Evolutionary conservation across 2,888 invertebrate genomes (phyloP).

Genomic region (Merodon equestris): DNA sequence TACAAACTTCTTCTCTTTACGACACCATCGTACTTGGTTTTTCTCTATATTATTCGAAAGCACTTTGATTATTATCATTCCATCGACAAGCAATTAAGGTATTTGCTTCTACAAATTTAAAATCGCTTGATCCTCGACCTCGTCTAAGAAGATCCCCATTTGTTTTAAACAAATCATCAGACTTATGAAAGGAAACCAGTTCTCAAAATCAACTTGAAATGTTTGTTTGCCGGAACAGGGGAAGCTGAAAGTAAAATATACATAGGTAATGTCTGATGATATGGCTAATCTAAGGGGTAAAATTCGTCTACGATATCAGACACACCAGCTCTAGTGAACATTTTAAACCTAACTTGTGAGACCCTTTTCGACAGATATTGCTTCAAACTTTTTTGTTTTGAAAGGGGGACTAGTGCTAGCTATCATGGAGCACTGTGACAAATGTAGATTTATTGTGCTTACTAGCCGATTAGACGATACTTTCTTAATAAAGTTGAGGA

Average conservation of each 20-base stretch:
- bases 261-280: conserved; percentile 28
- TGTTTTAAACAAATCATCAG: conserved; percentile 37
- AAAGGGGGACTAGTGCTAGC: too few relatives aligned
- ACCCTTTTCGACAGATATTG: conserved; percentile 29
- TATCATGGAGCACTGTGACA: too few relatives aligned
- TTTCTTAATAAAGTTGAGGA: too few relatives aligned
- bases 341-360: conserved; percentile 39
- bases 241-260: conserved; percentile 44
- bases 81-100: conserved; percentile 64
- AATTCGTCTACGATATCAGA: conserved; percentile 22
- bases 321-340: conserved; percentile 21
- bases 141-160: conserved; percentile 42
- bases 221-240: conserved; percentile 36
- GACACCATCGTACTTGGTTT: conserved; percentile 62
- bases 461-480: too few relatives aligned
- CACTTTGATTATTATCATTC: conserved; percentile 66
- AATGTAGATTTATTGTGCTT: too few relatives aligned
- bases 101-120: conserved; percentile 51
- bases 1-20: conserved; percentile 55
- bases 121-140: conserved; percentile 62
- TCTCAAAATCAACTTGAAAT: conserved; percentile 56
- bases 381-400: conserved; percentile 16
- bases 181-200: conserved; percentile 48
- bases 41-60: conserved; percentile 60
- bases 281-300: conserved; percentile 17